These are phyloP conservation scores for Drosophila tani DNA, from an alignment of 1,140 invertebrate species.

Conservation along the genomic window DNA sequence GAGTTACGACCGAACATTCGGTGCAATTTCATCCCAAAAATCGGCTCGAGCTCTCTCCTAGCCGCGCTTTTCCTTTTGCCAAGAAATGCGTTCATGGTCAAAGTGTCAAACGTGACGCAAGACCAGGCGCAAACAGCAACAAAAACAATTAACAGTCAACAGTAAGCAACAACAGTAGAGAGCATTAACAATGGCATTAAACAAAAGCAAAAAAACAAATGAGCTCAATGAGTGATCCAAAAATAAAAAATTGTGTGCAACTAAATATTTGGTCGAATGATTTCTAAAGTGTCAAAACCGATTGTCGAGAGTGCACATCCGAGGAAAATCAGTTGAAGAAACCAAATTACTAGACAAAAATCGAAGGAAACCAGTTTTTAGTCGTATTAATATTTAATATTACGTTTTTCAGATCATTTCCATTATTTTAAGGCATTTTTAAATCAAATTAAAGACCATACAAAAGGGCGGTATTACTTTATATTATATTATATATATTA, in stretches of 20 bases:
- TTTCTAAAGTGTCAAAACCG: conserved; percentile 43
- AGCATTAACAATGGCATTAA: conserved; percentile 41
- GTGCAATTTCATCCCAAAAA: conserved; percentile 47
- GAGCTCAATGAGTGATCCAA: conserved; percentile 30
- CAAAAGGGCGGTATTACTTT: too few relatives aligned
- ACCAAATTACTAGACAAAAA: too few relatives aligned
- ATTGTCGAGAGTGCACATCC: conserved; percentile 1
- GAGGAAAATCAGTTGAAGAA: conserved; percentile 10
- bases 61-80: conserved; percentile 61
- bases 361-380: not conserved
- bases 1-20: conserved; percentile 66
- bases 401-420: not conserved
- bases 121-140: conserved; percentile 32
- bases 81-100: conserved; percentile 81
- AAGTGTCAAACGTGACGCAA: conserved; percentile 71
- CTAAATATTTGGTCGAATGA: conserved; percentile 54
- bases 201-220: conserved; percentile 24
- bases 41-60: conserved; percentile 25
- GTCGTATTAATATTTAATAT: not conserved
- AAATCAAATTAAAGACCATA: not conserved
- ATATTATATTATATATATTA: too few relatives aligned
- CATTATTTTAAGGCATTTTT: not conserved
- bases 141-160: conserved; percentile 29
- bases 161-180: conserved; percentile 16
- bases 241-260: conserved; percentile 46